Percentiles rank a stretch among this genome's conserved stretches.
phyloP scores from a whole-genome alignment of 2,888 invertebrate species.

The Drosophila niveifrons region DNA sequence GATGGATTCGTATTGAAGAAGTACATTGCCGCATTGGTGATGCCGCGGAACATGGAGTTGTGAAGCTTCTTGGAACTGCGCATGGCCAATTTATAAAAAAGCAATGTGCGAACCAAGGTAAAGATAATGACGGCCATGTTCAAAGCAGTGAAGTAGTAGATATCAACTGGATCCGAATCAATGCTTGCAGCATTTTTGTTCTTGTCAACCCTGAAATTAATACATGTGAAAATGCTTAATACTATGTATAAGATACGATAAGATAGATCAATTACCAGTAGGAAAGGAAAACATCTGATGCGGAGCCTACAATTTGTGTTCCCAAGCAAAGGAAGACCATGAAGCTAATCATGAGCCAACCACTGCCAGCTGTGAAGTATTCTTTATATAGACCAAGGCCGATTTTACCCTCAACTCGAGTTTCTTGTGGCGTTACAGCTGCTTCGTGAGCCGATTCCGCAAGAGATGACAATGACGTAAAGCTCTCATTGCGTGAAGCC shows the following conservation, averaged over 20 bases:
- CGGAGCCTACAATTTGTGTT: slow-evolving; percentile 90
- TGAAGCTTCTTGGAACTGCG: slow-evolving; percentile 92
- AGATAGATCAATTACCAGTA: slow-evolving; percentile 86
- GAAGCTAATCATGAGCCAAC: slow-evolving; percentile 87
- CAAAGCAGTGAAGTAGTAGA: slow-evolving; percentile 86
- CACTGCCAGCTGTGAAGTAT: slow-evolving; percentile 90
- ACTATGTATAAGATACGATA: no score
- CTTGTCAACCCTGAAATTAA: slow-evolving; percentile 68
- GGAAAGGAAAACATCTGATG: slow-evolving; percentile 91
- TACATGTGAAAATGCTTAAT: neutral
- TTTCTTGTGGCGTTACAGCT: slow-evolving; percentile 86
- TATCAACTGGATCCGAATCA: slow-evolving; percentile 68
- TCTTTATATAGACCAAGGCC: slow-evolving; percentile 87
- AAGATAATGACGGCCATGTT: slow-evolving; percentile 84
- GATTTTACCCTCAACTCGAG: slow-evolving; percentile 88
- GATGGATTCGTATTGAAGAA: slow-evolving; percentile 96
- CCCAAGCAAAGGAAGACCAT: slow-evolving; percentile 88
- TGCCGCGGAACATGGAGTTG: slow-evolving; percentile 92
- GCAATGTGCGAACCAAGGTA: slow-evolving; percentile 82
- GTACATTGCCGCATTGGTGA: slow-evolving; percentile 92
- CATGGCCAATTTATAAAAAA: slow-evolving; percentile 88
- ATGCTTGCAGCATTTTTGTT: slow-evolving; percentile 47
- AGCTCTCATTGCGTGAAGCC: slow-evolving; percentile 80
- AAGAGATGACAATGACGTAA: slow-evolving; percentile 86
- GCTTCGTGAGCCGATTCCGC: slow-evolving; percentile 82